Evolutionary conservation across 2,797 vertebrate genomes (phyloP), one percentile per base, ranked within the genome.

Genomic region (Loriculus beryllinus): DNA sequence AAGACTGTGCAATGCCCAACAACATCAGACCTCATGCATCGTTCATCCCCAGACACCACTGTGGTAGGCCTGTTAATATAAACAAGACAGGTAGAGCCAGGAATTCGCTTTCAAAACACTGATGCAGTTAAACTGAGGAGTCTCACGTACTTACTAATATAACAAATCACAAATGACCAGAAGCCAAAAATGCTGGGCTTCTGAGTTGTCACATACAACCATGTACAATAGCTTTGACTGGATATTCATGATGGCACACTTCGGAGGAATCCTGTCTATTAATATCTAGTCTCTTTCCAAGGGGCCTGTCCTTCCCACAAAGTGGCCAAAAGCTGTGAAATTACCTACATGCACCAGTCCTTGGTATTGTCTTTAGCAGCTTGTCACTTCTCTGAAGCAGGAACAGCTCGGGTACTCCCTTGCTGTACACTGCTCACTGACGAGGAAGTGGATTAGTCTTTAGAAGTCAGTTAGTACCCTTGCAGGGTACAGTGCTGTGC

Each of bases 361-460:
- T 48, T 51, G 28, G 26, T 60, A 28, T 4, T 33, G 8, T 48
- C 18, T 67, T 80, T 67, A 42, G 10, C 20, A 88, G 4, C 5
- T 26, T 65, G 21, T 74, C 75, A 52, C 6, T 7, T 52, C 18
- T 56, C 56, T n/a, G n/a, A 48, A 7, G 8, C 13, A 79, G 9
- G 14, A 22, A 17, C 14, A 40, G 9, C 52, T 51, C 1, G 0
- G 10, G 18, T 48, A 18, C 14, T 70, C 22, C 75, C 84, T 20
- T 48, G 37, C 29, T 82, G 26, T 72, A 13, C 11, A 2, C 18
- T 45, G 70, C 22, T 82, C 0, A 0, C 20, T 0, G 3, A 5
- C 0, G 1, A 72, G 49, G 35, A 88, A 65, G 21, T 57, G n/a
- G 7, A 25, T 62, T 57, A 40, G 8, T 37, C 47, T 48, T 82